Evolutionary conservation across 64 coral and sea anemone species (phyloP).

Genomic region (Stylophora pistillata): DNA sequence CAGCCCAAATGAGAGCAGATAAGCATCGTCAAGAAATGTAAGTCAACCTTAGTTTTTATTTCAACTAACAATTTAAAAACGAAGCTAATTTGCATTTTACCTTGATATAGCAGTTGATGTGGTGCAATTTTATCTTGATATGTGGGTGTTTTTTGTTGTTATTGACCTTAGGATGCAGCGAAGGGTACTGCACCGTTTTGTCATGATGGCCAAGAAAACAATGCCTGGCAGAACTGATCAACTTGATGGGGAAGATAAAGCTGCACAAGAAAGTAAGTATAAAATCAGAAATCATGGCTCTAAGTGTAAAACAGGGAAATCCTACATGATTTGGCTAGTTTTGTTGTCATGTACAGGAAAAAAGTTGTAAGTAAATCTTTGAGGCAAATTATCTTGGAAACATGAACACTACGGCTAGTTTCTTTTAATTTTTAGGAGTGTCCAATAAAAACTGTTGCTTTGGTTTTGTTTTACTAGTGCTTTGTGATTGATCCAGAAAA

Average conservation of each 20-base stretch:
- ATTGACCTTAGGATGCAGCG: slow-evolving; percentile 69
- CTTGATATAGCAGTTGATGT: too few species aligned
- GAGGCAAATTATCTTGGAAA: too few species aligned
- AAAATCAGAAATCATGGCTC: neutral
- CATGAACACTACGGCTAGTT: too few species aligned
- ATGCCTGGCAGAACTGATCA: slow-evolving; percentile 47
- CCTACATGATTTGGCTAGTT: too few species aligned
- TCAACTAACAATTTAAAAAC: neutral
- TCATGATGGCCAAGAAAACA: slow-evolving; percentile 80
- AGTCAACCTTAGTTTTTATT: slow-evolving; percentile 28
- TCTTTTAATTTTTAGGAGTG: too few species aligned
- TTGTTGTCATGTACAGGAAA: too few species aligned
- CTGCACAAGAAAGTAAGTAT: slow-evolving; percentile 29
- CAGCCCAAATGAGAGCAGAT: slow-evolving; percentile 86
- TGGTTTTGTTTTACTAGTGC: too few species aligned
- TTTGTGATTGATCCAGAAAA: too few species aligned
- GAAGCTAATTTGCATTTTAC: too few species aligned
- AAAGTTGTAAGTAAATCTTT: too few species aligned
- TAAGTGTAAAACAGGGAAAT: too few species aligned
- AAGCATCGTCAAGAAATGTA: slow-evolving; percentile 88
- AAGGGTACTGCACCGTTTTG: slow-evolving; percentile 81
- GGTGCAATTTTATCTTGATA: neutral
- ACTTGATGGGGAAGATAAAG: slow-evolving; percentile 58
- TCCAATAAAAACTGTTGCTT: too few species aligned
- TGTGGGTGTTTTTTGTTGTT: neutral